Percentiles rank a stretch among this genome's conserved stretches.
Evolutionary conservation across 2,888 invertebrate genomes (phyloP).

Genomic region (Dasysyrphus albostriatus): DNA sequence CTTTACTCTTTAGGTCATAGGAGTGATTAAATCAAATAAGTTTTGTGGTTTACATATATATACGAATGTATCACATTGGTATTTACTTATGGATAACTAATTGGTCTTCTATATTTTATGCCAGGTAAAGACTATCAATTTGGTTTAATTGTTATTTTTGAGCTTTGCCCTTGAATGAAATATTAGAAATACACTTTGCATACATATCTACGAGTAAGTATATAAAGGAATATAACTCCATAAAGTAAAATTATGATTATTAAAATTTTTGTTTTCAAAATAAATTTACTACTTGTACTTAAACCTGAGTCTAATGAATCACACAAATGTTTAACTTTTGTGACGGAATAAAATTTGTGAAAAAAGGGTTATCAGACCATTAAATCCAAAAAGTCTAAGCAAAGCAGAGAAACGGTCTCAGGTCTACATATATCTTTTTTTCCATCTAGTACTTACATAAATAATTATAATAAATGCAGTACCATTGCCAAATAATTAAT

Average conservation of each 20-base stretch:
- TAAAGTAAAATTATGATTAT: no score
- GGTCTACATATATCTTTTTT: no score
- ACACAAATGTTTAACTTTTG: neutral
- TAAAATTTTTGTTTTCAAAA: no score
- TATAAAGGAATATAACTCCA: no score
- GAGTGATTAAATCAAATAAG: neutral
- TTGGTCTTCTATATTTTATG: no score
- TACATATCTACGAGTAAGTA: no score
- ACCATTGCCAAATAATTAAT: neutral
- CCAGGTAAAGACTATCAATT: no score
- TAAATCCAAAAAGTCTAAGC: neutral
- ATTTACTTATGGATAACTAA: neutral
- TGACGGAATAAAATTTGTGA: no score
- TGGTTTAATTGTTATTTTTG: no score
- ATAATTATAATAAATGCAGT: neutral
- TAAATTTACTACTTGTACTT: no score
- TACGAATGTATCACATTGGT: neutral
- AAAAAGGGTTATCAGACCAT: neutral
- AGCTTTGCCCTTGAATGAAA: neutral
- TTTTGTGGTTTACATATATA: neutral
- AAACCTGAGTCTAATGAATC: neutral
- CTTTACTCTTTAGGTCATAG: constrained; percentile 5
- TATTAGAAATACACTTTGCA: neutral
- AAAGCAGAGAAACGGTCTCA: no score
- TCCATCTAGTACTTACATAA: neutral